Conservation (phyloP, 2,888 invertebrate species). For the Pimpla rufipes region DNA sequence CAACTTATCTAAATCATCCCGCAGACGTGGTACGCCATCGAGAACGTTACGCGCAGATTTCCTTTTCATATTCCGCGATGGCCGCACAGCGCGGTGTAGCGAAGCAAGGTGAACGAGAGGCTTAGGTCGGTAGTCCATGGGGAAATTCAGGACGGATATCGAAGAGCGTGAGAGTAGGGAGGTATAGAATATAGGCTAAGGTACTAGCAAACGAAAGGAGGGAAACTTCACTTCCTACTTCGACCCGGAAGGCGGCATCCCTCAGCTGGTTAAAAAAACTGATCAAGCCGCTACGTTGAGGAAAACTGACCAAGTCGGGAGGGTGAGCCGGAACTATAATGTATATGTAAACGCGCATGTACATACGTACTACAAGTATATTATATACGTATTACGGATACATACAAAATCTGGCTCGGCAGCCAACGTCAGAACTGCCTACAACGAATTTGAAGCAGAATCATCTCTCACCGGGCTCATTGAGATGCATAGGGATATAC, state of each 20-base stretch:
- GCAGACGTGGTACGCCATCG: background rate
- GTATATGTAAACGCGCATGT: background rate
- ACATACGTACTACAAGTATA: constrained; percentile 2
- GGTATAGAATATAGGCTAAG: background rate
- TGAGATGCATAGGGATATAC: constrained; percentile 56
- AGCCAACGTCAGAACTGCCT: constrained; percentile 17
- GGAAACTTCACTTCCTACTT: constrained; percentile 35
- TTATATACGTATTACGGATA: background rate
- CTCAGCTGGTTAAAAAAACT: constrained; percentile 38
- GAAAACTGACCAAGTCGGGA: constrained; percentile 46
- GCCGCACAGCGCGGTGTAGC: constrained; percentile 5
- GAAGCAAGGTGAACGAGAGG: constrained; percentile 17
- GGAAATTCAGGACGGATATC: constrained; percentile 56
- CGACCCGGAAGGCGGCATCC: background rate
- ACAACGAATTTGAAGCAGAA: constrained; percentile 56
- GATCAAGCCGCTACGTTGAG: constrained; percentile 34
- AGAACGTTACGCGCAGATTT: background rate
- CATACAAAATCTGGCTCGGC: background rate
- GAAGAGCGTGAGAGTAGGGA: constrained; percentile 26
- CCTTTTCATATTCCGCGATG: background rate
- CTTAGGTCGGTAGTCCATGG: constrained; percentile 45
- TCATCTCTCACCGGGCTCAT: constrained; percentile 47
- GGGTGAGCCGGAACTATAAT: background rate
- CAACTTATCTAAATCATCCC: background rate
- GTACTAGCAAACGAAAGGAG: constrained; percentile 8